Base-by-base conservation (phyloP, 2,888 invertebrate genomes). In the Abrostola tripartita region DNA sequence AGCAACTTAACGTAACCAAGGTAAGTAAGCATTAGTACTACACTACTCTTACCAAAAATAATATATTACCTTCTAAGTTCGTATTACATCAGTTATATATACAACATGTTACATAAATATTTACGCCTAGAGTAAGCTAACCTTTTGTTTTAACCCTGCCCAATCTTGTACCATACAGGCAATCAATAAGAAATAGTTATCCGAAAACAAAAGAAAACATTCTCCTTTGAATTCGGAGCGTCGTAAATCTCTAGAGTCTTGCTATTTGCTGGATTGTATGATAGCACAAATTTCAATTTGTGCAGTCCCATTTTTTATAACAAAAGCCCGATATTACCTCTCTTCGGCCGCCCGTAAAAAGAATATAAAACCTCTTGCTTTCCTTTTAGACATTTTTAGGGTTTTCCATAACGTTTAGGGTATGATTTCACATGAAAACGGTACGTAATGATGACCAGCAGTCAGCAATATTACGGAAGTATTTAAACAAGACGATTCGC, bases 201-300 rank as follows among this genome's bases (percentile, higher is more conserved):
- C 36, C 12, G 12, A 59, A 56, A 50, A 55, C 54, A 55, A 73
- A 71, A 68, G 58, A 64, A 66, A 70, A 49, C 40, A 53, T 51
- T 62, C 35, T 38, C 56, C n/a, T 78, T 65, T 64, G 65, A 63
- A 78, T 78, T 52, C 62, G 50, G 62, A 72, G 76, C 64, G 60
- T 69, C 74, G 65, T 74, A 79, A 79, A 78, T 79, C 79, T 77
- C 65, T 37, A 24, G 71, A 57, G 73, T 38, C 58, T 61, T 44
- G 51, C 52, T 71, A 66, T 72, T 71, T 63, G 69, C 55, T 60
- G 57, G 57, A 72, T 71, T 52, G 65, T 68, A 71, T 71, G 78
- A 79, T 69, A 74, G 65, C 56, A 78, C 74, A 76, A 71, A 79
- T 79, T 80, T 80, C 80, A 79, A 79, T 79, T 78, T 78, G 76